A percentile compares a stretch with the other conserved stretches of the same genome.
These are phyloP conservation scores for Pseudocheirus occidentalis DNA, from an alignment of 2,797 vertebrate genomes.

Conservation along the genomic window DNA sequence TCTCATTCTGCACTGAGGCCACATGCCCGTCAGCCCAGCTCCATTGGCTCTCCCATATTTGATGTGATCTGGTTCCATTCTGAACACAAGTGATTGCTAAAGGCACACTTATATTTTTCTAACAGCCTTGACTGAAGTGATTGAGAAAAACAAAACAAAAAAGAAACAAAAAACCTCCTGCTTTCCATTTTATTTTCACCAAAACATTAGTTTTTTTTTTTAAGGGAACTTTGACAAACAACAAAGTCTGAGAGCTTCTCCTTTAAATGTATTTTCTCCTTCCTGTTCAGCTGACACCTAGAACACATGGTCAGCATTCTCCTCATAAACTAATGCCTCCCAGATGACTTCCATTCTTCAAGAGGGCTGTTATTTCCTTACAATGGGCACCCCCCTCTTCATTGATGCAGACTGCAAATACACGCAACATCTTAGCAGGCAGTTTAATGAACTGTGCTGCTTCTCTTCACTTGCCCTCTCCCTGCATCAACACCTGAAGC, in stretches of 20 bases:
- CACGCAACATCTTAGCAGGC: neutral
- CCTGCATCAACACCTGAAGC: neutral
- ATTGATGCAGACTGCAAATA: neutral
- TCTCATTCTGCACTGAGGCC: neutral
- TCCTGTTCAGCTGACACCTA: constrained; percentile 1
- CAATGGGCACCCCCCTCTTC: neutral
- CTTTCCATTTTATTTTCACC: neutral
- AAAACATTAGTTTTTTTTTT: neutral
- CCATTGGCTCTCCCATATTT: neutral
- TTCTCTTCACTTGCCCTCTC: neutral
- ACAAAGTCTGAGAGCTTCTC: constrained; percentile 12
- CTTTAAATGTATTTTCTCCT: constrained; percentile 29
- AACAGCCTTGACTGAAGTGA: neutral
- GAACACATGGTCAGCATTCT: constrained; percentile 6
- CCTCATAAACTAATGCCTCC: constrained; percentile 21
- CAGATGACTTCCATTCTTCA: neutral
- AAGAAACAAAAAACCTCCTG: neutral
- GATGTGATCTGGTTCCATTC: neutral
- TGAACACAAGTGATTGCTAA: neutral
- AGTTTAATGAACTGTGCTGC: neutral
- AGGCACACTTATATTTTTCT: neutral
- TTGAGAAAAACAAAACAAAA: neutral
- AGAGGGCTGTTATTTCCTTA: neutral
- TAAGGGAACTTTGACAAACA: neutral
- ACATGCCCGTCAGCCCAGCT: neutral